Percentiles rank a stretch among this genome's conserved stretches.
phyloP scores from a whole-genome alignment of 2,888 invertebrate species.

The Boloria euphrosyne region DNA sequence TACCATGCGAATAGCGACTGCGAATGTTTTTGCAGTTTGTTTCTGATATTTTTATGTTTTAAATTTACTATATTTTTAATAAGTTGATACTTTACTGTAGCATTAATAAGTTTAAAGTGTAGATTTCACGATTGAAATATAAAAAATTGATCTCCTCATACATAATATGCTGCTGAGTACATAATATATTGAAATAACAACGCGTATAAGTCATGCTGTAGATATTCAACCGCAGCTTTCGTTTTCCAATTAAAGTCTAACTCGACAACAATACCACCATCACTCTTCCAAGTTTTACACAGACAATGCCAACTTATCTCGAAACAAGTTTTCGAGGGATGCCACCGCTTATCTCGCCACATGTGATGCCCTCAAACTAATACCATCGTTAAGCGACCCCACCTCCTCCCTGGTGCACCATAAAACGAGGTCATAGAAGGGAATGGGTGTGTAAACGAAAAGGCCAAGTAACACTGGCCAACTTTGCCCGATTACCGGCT shows the following conservation, averaged over 20 bases:
- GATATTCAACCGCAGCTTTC: slow-evolving; percentile 7
- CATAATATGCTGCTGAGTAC: background rate
- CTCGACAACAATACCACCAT: slow-evolving; percentile 35
- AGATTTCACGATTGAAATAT: too few relatives aligned
- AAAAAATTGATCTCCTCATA: background rate
- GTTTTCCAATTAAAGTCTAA: slow-evolving; percentile 30
- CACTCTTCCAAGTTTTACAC: slow-evolving; percentile 42
- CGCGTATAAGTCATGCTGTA: background rate
- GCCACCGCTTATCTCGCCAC: slow-evolving; percentile 76
- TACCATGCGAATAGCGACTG: background rate
- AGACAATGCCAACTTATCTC: slow-evolving; percentile 73
- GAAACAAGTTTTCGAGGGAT: slow-evolving; percentile 79
- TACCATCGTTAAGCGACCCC: slow-evolving; percentile 64
- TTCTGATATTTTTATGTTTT: background rate
- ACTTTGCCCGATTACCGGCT: slow-evolving; percentile 80
- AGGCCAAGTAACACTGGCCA: slow-evolving; percentile 61
- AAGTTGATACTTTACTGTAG: background rate
- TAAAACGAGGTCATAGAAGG: slow-evolving; percentile 67
- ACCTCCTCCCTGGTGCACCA: slow-evolving; percentile 56
- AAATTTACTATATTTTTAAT: background rate
- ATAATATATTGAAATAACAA: background rate
- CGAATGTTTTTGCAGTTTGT: slow-evolving; percentile 5
- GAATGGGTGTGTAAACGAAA: slow-evolving; percentile 65
- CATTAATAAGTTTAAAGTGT: background rate
- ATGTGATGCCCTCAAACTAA: slow-evolving; percentile 75